phyloP scores from a whole-genome alignment of 2,888 invertebrate species.

The Eristalis pertinax region DNA sequence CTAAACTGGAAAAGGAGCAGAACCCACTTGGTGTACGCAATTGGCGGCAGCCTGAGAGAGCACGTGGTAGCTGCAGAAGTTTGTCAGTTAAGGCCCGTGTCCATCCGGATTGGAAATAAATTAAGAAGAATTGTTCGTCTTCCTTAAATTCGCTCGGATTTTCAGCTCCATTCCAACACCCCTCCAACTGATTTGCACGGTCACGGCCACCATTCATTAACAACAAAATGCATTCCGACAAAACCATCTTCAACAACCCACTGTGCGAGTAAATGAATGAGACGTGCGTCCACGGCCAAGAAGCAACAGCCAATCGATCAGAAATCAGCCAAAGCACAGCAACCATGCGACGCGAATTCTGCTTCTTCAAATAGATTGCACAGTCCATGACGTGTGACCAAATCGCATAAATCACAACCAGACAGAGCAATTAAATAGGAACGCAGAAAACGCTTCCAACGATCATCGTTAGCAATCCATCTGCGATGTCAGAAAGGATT shows the following conservation, averaged over 20 bases:
- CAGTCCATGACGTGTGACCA: neutral
- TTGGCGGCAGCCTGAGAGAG: too few relatives aligned
- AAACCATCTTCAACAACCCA: neutral
- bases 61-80: too few relatives aligned
- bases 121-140: too few relatives aligned
- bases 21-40: too few relatives aligned
- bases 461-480: neutral
- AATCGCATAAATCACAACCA: neutral
- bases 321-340: neutral
- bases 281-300: neutral
- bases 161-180: too few relatives aligned
- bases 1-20: too few relatives aligned
- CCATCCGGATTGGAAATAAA: too few relatives aligned
- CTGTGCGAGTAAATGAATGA: neutral
- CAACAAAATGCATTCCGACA: neutral
- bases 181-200: neutral
- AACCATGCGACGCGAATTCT: neutral
- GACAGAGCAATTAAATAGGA: neutral
- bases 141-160: too few relatives aligned
- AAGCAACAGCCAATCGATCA: neutral
- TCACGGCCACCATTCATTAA: neutral
- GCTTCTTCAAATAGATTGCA: neutral
- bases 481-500: neutral
- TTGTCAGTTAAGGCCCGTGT: too few relatives aligned
- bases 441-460: neutral